Evolutionary conservation across 2,888 invertebrate species (phyloP).

Genomic region (Gari tellinella): DNA sequence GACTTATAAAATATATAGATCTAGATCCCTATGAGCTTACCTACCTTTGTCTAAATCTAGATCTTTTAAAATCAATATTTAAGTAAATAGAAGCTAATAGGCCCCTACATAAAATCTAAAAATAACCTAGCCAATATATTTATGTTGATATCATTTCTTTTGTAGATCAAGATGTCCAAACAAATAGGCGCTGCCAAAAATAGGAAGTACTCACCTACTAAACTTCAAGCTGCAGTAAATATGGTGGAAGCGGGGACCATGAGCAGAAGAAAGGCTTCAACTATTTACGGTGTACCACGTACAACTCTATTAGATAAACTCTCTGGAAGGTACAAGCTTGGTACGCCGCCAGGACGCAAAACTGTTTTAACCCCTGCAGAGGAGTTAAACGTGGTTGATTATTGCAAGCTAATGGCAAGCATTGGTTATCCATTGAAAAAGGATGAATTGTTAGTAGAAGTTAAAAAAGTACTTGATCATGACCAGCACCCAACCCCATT

Average conservation of each 20-base stretch:
- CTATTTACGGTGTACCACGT: slow-evolving; percentile 15
- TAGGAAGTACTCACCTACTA: slow-evolving; percentile 22
- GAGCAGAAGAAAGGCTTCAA: slow-evolving; percentile 15
- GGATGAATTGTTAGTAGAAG: slow-evolving; percentile 18
- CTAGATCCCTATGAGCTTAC: no score
- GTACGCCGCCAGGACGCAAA: slow-evolving; percentile 3
- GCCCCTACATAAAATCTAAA: no score
- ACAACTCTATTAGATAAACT: slow-evolving; percentile 20
- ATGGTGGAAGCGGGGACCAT: slow-evolving; percentile 13
- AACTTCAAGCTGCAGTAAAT: slow-evolving; percentile 11
- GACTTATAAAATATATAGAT: no score
- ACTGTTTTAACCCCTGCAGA: slow-evolving; percentile 16
- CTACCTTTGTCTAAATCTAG: no score
- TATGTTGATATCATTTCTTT: neutral
- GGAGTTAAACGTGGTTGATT: slow-evolving; percentile 14
- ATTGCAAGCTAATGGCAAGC: no score
- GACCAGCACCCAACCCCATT: slow-evolving; percentile 15
- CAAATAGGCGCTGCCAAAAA: slow-evolving; percentile 13
- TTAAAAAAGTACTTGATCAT: slow-evolving; percentile 19
- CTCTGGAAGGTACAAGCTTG: slow-evolving; percentile 5
- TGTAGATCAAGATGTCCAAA: slow-evolving; percentile 6
- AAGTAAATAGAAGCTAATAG: no score
- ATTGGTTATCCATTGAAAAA: slow-evolving; percentile 21
- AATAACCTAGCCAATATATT: neutral
- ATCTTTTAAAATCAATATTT: no score